Evolutionary conservation across 2,888 invertebrate genomes (phyloP).

Genomic region (Chaetoderma sp.): DNA sequence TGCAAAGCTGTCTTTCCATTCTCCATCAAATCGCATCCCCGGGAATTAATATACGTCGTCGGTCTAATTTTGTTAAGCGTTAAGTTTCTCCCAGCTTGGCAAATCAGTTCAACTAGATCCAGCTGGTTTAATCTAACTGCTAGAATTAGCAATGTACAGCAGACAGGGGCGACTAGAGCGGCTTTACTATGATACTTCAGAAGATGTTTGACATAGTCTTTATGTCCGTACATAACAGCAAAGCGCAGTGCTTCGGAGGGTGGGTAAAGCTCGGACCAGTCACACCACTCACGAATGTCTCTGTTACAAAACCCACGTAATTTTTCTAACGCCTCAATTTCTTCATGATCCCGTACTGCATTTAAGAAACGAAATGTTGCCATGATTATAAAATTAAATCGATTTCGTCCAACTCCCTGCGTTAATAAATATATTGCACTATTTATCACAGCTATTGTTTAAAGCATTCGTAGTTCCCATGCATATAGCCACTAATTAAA

Average conservation of each 20-base stretch:
- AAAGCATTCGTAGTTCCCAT: no score
- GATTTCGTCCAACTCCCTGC: no score
- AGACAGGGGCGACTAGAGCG: not conserved
- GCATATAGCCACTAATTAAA: no score
- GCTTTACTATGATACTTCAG: not conserved
- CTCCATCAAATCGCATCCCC: slow-evolving; percentile 1
- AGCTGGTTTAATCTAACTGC: not conserved
- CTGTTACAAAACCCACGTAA: not conserved
- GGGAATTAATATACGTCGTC: slow-evolving; percentile 3
- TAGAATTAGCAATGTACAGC: not conserved
- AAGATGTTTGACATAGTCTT: not conserved
- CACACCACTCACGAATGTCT: not conserved
- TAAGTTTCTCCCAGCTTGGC: not conserved
- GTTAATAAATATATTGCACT: no score
- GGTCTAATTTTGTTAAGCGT: no score
- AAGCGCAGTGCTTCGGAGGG: slow-evolving; percentile 4
- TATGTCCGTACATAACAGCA: slow-evolving; percentile 7
- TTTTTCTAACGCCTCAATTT: not conserved
- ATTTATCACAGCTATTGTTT: no score
- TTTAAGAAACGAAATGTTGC: slow-evolving; percentile 1
- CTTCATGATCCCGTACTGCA: not conserved
- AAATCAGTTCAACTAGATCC: not conserved
- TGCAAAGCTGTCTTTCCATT: slow-evolving; percentile 2
- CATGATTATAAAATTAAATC: no score
- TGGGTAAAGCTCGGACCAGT: not conserved